Evolutionary conservation across 1,140 invertebrate genomes (phyloP).

Genomic region (Chrysomallon squamiferum): DNA sequence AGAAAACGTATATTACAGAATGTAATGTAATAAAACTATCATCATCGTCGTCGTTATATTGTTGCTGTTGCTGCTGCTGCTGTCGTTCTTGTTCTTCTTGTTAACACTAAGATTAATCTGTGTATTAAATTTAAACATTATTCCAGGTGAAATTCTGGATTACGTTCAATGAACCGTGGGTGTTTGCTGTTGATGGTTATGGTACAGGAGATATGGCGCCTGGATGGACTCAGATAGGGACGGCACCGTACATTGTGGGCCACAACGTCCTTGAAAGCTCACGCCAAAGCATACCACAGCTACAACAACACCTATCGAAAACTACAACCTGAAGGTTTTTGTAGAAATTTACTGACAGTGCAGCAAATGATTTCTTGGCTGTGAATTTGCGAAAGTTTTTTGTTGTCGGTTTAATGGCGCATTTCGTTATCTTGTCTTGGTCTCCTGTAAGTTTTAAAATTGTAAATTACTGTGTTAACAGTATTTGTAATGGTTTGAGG

Average conservation of each 20-base stretch:
- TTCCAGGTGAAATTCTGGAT: conserved; percentile 58
- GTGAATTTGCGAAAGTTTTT: background rate
- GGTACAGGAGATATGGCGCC: conserved; percentile 33
- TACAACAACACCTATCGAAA: conserved; percentile 35
- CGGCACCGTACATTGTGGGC: conserved; percentile 23
- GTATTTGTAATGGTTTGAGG: background rate
- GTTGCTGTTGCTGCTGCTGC: no score
- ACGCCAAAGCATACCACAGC: conserved; percentile 42
- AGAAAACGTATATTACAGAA: no score
- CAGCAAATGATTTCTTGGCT: background rate
- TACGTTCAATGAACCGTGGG: conserved; percentile 61
- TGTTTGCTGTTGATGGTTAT: conserved; percentile 40
- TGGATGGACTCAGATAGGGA: conserved; percentile 18
- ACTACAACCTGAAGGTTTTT: conserved; percentile 26
- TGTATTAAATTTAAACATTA: no score
- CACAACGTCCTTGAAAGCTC: conserved; percentile 48
- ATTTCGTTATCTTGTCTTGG: background rate
- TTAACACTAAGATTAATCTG: no score
- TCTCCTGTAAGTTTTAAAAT: background rate
- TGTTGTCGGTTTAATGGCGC: no score
- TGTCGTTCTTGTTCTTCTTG: no score
- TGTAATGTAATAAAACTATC: no score
- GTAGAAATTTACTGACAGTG: background rate
- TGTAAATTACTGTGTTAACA: background rate
- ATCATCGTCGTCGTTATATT: no score